Percentiles rank a stretch among this genome's conserved stretches.
Evolutionary conservation across 2,113 vertebrate genomes (phyloP).

Genomic region (Ceuthmochares aereus): DNA sequence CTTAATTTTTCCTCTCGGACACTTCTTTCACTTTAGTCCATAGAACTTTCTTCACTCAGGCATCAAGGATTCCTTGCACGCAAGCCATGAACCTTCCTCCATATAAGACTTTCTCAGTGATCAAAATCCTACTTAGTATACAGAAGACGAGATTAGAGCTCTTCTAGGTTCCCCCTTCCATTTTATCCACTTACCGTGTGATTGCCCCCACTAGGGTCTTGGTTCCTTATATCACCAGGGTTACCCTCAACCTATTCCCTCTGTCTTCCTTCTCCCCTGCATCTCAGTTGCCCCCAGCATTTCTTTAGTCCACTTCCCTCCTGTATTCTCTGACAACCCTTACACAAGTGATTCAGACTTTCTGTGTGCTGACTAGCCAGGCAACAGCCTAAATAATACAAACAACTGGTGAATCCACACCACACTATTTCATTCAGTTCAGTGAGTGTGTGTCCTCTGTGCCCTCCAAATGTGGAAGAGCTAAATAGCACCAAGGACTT

Average conservation of each 20-base stretch:
- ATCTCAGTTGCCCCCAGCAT: accelerated
- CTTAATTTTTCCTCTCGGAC: background rate
- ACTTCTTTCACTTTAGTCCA: background rate
- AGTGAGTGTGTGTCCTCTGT: background rate
- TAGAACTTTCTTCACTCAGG: background rate
- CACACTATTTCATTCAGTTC: background rate
- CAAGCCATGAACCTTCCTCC: background rate
- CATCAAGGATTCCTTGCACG: background rate
- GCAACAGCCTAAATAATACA: background rate
- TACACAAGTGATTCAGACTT: accelerated
- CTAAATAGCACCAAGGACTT: background rate
- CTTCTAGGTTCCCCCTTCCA: background rate
- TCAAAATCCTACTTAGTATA: background rate
- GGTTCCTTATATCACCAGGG: background rate
- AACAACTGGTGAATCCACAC: background rate
- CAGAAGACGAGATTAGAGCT: background rate
- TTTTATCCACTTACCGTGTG: accelerated
- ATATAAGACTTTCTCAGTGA: background rate
- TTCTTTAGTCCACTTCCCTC: background rate
- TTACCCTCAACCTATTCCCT: background rate
- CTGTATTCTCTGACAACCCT: background rate
- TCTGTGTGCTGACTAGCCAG: background rate
- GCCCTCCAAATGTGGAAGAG: background rate
- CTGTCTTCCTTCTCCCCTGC: background rate
- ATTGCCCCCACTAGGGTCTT: background rate